phyloP scores from a whole-genome alignment of 30 jellyfish, hydroid and myxozoan genomes.

The Nemopilema nomurai region DNA sequence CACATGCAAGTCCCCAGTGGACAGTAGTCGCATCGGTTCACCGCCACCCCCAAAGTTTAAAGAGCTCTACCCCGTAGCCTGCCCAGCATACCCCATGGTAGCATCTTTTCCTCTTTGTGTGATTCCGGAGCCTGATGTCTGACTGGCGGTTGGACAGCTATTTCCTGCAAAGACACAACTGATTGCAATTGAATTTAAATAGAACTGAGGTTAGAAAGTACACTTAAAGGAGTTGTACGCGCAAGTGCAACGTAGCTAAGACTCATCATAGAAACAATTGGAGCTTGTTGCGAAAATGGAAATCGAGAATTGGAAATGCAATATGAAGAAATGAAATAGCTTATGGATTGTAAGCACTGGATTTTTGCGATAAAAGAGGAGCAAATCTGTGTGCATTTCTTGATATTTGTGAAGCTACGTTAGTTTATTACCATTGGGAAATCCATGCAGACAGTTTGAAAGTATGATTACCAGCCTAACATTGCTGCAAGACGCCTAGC shows the following conservation, averaged over 20 bases:
- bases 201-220: neutral
- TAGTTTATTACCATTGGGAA: neutral
- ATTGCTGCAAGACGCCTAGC: neutral
- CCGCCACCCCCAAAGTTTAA: conserved; percentile 11
- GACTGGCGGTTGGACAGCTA: neutral
- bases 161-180: neutral
- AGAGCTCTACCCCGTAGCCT: conserved; percentile 54
- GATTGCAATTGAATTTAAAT: neutral
- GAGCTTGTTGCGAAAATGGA: neutral
- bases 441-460: neutral
- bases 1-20: conserved; percentile 53
- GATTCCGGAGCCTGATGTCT: conserved; percentile 64
- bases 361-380: too few species aligned
- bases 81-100: conserved; percentile 53
- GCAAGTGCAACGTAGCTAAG: neutral
- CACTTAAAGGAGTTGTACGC: neutral
- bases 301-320: too few species aligned
- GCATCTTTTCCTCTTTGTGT: conserved; percentile 56
- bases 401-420: neutral
- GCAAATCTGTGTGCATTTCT: too few species aligned
- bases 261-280: neutral
- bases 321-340: too few species aligned
- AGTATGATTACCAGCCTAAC: neutral
- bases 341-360: too few species aligned
- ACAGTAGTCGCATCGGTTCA: conserved; percentile 11